Evolutionary conservation across 2,797 vertebrate genomes (phyloP).

Genomic region (Mormyrus proboscirostris): DNA sequence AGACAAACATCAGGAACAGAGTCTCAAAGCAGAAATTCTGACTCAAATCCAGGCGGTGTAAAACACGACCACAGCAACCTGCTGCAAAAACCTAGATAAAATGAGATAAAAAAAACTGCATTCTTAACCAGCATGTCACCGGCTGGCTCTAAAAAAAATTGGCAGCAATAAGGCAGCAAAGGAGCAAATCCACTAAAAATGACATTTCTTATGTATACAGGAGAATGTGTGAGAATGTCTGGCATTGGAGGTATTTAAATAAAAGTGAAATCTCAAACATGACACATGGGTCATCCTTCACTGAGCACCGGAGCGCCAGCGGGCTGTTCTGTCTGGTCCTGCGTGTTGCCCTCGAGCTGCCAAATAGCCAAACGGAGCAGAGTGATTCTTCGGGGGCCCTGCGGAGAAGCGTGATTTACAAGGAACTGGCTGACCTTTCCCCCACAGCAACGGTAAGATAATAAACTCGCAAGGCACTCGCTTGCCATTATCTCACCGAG

Average conservation of each 20-base stretch:
- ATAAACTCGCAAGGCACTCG: not conserved
- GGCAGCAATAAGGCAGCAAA: not conserved
- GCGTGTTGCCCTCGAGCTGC: not conserved
- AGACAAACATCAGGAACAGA: not conserved
- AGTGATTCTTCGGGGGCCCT: not conserved
- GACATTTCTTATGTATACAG: not conserved
- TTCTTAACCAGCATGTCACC: not conserved
- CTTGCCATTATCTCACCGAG: not conserved
- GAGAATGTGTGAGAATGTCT: not conserved
- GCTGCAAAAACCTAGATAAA: not conserved
- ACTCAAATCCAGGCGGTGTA: not conserved
- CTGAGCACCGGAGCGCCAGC: not conserved
- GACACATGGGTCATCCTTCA: not conserved
- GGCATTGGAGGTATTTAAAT: not conserved
- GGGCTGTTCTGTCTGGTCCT: not conserved
- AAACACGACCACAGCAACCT: not conserved
- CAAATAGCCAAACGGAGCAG: not conserved
- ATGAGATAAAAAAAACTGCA: not conserved
- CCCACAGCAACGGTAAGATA: not conserved
- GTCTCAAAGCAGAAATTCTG: not conserved
- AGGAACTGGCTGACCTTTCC: not conserved
- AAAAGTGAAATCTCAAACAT: not conserved
- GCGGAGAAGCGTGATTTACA: not conserved
- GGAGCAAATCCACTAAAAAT: not conserved
- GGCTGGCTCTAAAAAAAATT: not conserved